Conservation (phyloP, 2,113 vertebrate species). For the Panurus biarmicus region DNA sequence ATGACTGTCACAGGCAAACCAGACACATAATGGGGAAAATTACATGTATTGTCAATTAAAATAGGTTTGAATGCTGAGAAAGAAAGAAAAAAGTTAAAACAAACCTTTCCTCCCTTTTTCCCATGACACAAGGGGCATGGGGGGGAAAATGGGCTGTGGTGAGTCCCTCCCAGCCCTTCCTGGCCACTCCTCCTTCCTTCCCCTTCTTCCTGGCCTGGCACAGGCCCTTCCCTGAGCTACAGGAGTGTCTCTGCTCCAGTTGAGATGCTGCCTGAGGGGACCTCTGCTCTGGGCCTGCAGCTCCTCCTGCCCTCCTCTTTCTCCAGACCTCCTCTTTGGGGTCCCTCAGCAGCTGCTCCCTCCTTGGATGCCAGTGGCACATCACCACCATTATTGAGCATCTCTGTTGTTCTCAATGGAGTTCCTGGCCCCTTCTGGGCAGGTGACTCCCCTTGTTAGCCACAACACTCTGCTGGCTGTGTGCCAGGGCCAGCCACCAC, state of each 20-base stretch:
- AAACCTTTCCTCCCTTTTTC: neutral
- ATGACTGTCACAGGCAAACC: neutral
- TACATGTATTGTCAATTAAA: neutral
- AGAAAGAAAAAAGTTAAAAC: neutral
- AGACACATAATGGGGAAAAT: neutral
- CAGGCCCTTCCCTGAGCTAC: neutral
- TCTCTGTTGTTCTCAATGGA: neutral
- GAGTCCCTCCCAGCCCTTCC: neutral
- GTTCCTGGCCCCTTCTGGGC: neutral
- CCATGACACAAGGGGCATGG: fast-evolving
- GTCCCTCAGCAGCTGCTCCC: neutral
- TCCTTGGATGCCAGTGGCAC: neutral
- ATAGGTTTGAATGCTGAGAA: neutral
- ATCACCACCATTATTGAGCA: neutral
- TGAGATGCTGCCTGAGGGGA: neutral
- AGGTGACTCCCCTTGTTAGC: neutral
- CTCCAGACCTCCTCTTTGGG: neutral
- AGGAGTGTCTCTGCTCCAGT: neutral
- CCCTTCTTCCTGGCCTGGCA: neutral
- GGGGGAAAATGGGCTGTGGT: fast-evolving
- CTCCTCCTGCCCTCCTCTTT: neutral
- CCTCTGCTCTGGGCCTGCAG: neutral
- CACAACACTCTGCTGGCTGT: fast-evolving
- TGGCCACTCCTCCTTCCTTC: fast-evolving
- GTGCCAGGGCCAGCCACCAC: neutral